Conservation (phyloP, 64 coral and sea anemone genomes). For the Anthopleura sola region DNA sequence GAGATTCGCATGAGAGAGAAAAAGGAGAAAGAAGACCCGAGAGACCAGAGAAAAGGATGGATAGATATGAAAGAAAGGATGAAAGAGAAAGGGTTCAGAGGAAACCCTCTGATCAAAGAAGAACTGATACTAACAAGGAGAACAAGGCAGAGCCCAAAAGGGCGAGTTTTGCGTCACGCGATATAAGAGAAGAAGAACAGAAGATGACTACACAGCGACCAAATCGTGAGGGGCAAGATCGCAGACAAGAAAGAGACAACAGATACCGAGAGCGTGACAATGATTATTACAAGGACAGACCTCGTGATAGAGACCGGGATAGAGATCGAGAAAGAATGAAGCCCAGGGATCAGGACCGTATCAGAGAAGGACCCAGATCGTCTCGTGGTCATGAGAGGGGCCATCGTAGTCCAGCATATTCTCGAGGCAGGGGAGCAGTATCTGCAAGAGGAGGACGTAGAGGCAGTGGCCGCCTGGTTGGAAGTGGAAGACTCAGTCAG, state of each 20-base stretch:
- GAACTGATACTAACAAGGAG: not conserved
- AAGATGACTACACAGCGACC: not conserved
- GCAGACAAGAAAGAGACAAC: not conserved
- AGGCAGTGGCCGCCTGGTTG: conserved; percentile 63
- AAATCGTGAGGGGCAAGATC: conserved; percentile 39
- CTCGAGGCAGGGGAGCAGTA: not conserved
- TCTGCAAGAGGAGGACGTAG: conserved; percentile 23
- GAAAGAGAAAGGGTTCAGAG: conserved; percentile 11
- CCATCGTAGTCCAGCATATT: not conserved
- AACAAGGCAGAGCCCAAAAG: conserved; percentile 6
- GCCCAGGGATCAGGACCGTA: not conserved
- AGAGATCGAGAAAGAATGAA: not conserved
- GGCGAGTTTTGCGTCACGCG: not conserved
- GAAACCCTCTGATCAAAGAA: not conserved
- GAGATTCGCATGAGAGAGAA: not conserved
- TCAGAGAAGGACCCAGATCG: not conserved
- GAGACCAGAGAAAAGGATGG: conserved; percentile 14
- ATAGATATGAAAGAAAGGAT: conserved; percentile 36
- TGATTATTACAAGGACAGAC: conserved; percentile 8
- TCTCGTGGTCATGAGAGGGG: not conserved
- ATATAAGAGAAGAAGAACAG: conserved; percentile 17
- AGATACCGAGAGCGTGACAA: not conserved
- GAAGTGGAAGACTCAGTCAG: conserved; percentile 70
- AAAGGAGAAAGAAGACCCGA: conserved; percentile 25
- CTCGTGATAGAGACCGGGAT: conserved; percentile 14